Evolutionary conservation across 2,797 vertebrate species (phyloP), one percentile per base, ranked within the genome.

Genomic region (Simalia tracyae): DNA sequence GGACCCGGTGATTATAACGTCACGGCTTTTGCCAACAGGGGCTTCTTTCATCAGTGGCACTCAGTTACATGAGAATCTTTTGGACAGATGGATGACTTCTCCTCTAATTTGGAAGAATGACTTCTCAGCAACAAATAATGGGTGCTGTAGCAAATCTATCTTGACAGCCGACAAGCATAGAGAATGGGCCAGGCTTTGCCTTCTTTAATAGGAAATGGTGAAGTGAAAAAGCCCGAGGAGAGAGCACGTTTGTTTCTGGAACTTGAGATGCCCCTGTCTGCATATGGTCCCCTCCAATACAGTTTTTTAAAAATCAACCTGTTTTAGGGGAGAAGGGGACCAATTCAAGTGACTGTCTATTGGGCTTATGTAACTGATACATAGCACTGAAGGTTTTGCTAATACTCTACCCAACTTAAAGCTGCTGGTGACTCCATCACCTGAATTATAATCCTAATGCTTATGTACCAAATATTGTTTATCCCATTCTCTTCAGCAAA

Each of bases 101-200:
- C 72, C 90, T 91, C 92, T 93, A 86, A 91, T 93, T 91, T 46
- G 56, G 89, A 88, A 94, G 96, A 95, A 94, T 95, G 96, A 95
- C 96, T 97, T 96, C 94, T 96, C 95, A 94, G 95, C 90, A 96
- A 95, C 94, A 96, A 96, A 94, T 95, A 95, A 95, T 92, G 96
- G 96, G 95, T 95, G 94, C 91, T 54, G 54, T 92, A 96, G 88
- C 95, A 96, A 96, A 97, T 97, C 94, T 91, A 93, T 95, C 93
- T 94, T 97, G 96, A 96, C 96, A 96, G 94, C 66, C 92, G 76
- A 87, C 95, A 95, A 96, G 93, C 94, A 92, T 42, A 95, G 94
- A 94, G 92, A 95, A 95, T 84, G 68, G 86, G 91, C 76, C 94
- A 89, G 95, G 94, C 95, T 95, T 88, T 93, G 94, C 94, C 95